Evolutionary conservation across 1,140 invertebrate genomes (phyloP), one percentile per base, ranked within the genome.

Genomic region (Orius insidiosus): DNA sequence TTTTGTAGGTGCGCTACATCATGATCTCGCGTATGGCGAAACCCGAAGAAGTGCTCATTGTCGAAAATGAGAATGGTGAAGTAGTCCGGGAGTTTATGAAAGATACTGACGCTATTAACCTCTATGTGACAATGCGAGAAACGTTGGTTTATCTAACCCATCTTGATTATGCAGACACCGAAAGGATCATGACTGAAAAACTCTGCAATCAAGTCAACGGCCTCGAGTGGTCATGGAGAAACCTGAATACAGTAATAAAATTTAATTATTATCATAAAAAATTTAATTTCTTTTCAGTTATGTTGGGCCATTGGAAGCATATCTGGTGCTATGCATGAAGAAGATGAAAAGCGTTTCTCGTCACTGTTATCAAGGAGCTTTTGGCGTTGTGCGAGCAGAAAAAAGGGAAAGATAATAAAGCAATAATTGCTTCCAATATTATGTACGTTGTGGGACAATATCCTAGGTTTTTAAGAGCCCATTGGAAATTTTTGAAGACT

Each of bases 391-490:
- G 96, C 67, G 96, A 99, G 64, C 94, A 98, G 61, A 99, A 99
- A 62, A 84, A 96, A 56, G 49, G 95, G 7, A 99, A 99, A 69
- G 95, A 99, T 65, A 99, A 99, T 64, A 99, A 99, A 68, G 96
- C 96, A 39, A 98, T 98, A 44, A 96, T 99, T 59, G 96, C 96
- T 5, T 97, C 93, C 49, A 98, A 99, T 64, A 99, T 99, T 52
- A 99, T 99, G 96, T 99, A 99, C 65, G 95, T 99, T 51, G 96
- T 99, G 30, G 96, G 96, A 16, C 96, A 99, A 61, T 99, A 99
- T 70, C 96, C 96, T 40, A 71, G 95, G 38, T 99, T 99, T 68
- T 69, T 99, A 33, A 69, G 92, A 55, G 93, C 92, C n/a, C 96
- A 99, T 67, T 99, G 96, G 96, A 94, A 96, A 64, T 99, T 99